These are phyloP conservation scores for Ammodytes marinus DNA, from an alignment of 2,113 vertebrate species.

Conservation along the genomic window DNA sequence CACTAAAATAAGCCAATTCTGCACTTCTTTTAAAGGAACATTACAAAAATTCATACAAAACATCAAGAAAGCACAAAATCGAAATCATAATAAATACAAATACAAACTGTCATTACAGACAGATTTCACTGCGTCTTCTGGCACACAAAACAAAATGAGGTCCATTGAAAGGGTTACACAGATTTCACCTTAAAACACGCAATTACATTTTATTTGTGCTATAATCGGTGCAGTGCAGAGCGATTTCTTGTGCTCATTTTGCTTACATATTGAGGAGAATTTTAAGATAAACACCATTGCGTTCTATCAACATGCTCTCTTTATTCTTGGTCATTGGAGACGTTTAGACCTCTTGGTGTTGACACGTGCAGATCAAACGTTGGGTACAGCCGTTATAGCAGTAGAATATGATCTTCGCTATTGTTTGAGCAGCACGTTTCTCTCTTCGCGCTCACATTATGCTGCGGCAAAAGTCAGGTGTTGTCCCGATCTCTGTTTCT, in stretches of 20 bases:
- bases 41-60: not conserved
- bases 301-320: not conserved
- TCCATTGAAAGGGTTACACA: not conserved
- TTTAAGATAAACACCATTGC: not conserved
- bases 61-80: not conserved
- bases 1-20: not conserved
- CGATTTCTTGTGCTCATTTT: not conserved
- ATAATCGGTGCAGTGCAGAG: too few relatives aligned
- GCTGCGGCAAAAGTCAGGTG: conserved; percentile 37
- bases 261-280: not conserved
- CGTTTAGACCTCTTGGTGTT: not conserved
- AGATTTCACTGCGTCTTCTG: not conserved
- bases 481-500: not conserved
- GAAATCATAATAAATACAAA: not conserved
- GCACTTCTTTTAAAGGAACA: not conserved
- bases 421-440: not conserved
- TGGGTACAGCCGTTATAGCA: not conserved
- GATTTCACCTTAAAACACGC: not conserved
- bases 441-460: not conserved
- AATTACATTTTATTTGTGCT: not conserved
- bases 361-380: not conserved
- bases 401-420: not conserved
- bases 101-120: too few relatives aligned
- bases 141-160: not conserved
- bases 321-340: not conserved